A percentile compares a stretch with the other conserved stretches of the same genome.
These are phyloP conservation scores for Pocillopora grandis DNA, from an alignment of 92 coral and sea anemone species.

Conservation along the genomic window DNA sequence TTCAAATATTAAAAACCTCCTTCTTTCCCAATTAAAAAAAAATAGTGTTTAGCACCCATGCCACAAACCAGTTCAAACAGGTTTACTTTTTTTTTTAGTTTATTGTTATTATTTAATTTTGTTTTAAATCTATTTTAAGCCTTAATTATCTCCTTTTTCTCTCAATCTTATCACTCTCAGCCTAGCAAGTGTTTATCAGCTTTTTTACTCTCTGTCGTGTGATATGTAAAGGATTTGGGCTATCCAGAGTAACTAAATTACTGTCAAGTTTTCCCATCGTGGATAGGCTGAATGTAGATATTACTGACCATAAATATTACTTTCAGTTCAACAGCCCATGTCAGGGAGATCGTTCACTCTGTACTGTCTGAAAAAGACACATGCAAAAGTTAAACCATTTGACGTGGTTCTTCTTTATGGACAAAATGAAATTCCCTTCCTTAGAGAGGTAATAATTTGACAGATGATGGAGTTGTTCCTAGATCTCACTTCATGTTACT, in stretches of 20 bases:
- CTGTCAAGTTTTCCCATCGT: neutral
- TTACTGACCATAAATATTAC: neutral
- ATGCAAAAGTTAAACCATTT: slow-evolving; percentile 12
- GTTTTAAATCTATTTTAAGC: neutral
- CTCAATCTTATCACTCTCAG: no score
- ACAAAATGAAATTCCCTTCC: slow-evolving; percentile 68
- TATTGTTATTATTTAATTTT: neutral
- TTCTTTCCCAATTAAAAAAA: no score
- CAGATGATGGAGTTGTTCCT: no score
- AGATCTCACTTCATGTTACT: neutral
- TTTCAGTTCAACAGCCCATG: slow-evolving; percentile 79
- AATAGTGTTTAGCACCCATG: no score
- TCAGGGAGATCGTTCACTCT: slow-evolving; percentile 53
- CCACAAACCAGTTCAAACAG: no score
- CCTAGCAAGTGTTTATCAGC: no score
- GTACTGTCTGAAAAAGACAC: slow-evolving; percentile 48
- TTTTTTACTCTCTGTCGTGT: no score
- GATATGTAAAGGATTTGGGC: no score
- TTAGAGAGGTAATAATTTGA: slow-evolving; percentile 64
- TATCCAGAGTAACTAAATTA: no score
- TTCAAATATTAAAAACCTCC: no score
- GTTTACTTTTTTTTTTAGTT: no score
- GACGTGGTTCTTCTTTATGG: slow-evolving; percentile 74
- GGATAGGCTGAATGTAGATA: neutral
- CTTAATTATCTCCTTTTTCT: no score